Base-by-base conservation (phyloP, 2,888 invertebrate genomes). In the Allolobophora icterica region DNA sequence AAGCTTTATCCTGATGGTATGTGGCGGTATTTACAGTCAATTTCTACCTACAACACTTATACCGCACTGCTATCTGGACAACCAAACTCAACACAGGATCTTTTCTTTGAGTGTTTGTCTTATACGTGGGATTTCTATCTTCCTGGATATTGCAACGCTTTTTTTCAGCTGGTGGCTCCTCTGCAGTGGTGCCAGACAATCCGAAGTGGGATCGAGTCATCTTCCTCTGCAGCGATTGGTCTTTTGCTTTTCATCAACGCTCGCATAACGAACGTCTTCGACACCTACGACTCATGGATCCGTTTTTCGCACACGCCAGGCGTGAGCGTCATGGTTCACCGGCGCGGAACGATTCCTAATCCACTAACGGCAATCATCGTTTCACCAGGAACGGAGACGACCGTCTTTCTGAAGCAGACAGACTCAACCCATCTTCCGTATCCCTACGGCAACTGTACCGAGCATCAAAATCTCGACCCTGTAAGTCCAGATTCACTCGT, bases 331-430 rank as follows among this genome's bases (percentile, higher is more conserved):
- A 84, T 84, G 84, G 84, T 84, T 17, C 84, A 84, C 84, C 84
- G 84, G 84, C 6, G 33, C 4, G 84, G 84, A 84, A 84, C 84
- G 17, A 6, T 84, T 13, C 84, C 84, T 1, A 30, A 84, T 84
- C 84, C 84, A 33, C 84, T 84, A 30, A 84, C 84, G 8, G 84
- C 84, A 30, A 84, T 84, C 30, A 1, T 17, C 24, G 84, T 84
- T 33, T 84, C 84, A 6, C 84, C 84, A 8, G 84, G 84, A 84
- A 84, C 84, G 84, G 84, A 84, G 84, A 84, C 84, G 84, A 33
- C n/a, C n/a, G 6, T 84, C n/a, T 33, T 84, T 30, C 84, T 84
- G 84, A 33, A 84, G 84, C 84, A 84, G 84, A 84, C 84, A 17
- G 33, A 84, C 84, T 84, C 84, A 30, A 33, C 84, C 13, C 84